Evolutionary conservation across 1,140 invertebrate genomes (phyloP).

Genomic region (Cylas formicarius): DNA sequence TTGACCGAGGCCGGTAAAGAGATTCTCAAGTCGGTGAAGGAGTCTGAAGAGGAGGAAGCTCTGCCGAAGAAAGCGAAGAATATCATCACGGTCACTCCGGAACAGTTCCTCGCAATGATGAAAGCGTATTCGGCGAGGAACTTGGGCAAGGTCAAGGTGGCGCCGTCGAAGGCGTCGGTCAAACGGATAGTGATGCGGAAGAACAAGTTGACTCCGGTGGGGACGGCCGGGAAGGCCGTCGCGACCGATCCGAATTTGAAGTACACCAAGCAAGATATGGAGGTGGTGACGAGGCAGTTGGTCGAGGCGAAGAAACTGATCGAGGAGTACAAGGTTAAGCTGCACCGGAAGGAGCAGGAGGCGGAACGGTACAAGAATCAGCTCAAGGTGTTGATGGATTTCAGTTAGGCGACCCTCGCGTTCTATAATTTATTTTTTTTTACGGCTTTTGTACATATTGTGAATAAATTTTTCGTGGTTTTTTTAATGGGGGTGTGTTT

Average conservation of each 20-base stretch:
- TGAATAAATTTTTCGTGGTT: too few relatives aligned
- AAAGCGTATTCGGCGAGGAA: constrained; percentile 18
- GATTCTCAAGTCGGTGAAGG: constrained; percentile 56
- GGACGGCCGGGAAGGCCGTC: constrained; percentile 13
- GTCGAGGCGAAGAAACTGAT: constrained; percentile 45
- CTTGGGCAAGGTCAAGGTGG: constrained; percentile 23
- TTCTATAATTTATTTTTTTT: too few relatives aligned
- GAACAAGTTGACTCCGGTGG: constrained; percentile 36
- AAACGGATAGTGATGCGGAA: constrained; percentile 43
- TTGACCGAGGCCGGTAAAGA: constrained; percentile 74
- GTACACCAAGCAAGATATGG: constrained; percentile 37
- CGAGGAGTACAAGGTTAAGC: constrained; percentile 47
- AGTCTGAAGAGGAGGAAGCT: constrained; percentile 33
- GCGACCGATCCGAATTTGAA: neutral
- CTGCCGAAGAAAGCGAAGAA: constrained; percentile 35
- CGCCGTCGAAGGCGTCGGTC: constrained; percentile 23
- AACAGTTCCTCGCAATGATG: constrained; percentile 38
- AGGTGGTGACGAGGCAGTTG: constrained; percentile 45
- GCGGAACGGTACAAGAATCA: constrained; percentile 50
- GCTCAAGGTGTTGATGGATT: constrained; percentile 32
- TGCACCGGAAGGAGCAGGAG: constrained; percentile 47
- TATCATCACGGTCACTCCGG: constrained; percentile 37
- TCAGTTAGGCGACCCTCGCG: too few relatives aligned
- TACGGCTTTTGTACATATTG: too few relatives aligned
- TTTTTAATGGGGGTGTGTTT: too few relatives aligned